A percentile compares a stretch with the other conserved stretches of the same genome.
Evolutionary conservation across 2,797 vertebrate genomes (phyloP).

Genomic region (Ciconia nigra): DNA sequence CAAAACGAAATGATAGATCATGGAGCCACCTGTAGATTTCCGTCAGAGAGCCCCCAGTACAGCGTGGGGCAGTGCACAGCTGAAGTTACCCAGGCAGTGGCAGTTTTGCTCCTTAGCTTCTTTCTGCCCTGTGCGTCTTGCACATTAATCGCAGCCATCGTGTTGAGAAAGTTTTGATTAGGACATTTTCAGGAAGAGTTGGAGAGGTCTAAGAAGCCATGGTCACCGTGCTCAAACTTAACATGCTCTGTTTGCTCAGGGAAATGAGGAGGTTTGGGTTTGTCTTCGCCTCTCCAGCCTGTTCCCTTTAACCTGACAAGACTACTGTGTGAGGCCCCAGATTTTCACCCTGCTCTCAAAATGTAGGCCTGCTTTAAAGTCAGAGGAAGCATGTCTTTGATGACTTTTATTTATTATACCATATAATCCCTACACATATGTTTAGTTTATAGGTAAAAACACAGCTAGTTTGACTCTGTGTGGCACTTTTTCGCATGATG

Average conservation of each 20-base stretch:
- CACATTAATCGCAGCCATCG: rapidly evolving
- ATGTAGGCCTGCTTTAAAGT: not conserved
- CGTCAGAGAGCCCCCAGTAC: not conserved
- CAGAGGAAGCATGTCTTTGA: not conserved
- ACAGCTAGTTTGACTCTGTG: not conserved
- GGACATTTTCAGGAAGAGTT: not conserved
- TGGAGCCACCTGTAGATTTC: not conserved
- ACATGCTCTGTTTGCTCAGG: not conserved
- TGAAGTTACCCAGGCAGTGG: not conserved
- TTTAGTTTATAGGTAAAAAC: not conserved
- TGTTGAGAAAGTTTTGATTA: not conserved
- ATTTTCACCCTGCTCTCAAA: not conserved
- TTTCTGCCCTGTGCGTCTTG: not conserved
- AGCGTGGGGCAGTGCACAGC: rapidly evolving
- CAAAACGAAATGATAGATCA: not conserved
- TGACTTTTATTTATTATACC: not conserved
- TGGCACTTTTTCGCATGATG: not conserved
- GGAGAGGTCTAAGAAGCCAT: not conserved
- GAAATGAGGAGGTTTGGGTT: rapidly evolving
- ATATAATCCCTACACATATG: not conserved
- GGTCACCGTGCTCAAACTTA: not conserved
- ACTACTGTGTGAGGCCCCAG: not conserved
- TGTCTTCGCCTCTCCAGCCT: not conserved
- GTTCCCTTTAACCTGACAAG: not conserved
- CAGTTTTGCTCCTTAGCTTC: not conserved